A percentile compares a stretch with the other conserved stretches of the same genome.
Conservation (phyloP, 2,888 invertebrate genomes). For the Epirrhoe tristata region DNA sequence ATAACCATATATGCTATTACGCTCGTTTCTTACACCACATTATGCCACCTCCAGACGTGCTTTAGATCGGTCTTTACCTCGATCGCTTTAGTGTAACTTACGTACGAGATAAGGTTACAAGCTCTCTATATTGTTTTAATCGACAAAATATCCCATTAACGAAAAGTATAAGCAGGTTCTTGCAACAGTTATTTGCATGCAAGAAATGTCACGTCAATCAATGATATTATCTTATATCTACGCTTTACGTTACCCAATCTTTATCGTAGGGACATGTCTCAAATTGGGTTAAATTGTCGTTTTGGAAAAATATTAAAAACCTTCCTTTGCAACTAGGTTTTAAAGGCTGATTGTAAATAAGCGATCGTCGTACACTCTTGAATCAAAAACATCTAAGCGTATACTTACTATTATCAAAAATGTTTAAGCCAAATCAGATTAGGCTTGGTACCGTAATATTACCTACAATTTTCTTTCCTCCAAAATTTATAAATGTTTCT, state of each 20-base stretch:
- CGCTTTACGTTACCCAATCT: slow-evolving; percentile 15
- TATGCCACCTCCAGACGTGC: slow-evolving; percentile 24
- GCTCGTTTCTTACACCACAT: slow-evolving; percentile 5
- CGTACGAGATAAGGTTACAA: neutral
- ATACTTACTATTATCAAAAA: no score
- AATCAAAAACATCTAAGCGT: no score
- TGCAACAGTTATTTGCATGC: slow-evolving; percentile 42
- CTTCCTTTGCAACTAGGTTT: no score
- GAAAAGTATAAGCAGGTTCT: neutral
- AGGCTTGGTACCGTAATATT: no score
- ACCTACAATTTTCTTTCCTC: no score
- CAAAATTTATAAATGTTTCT: no score
- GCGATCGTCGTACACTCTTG: no score
- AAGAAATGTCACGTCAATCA: slow-evolving; percentile 60
- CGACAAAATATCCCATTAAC: neutral
- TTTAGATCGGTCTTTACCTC: slow-evolving; percentile 24
- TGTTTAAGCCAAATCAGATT: no score
- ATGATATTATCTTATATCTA: slow-evolving; percentile 19
- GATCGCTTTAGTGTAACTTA: slow-evolving; percentile 25
- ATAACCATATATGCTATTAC: neutral
- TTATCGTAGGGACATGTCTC: neutral
- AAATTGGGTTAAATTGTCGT: no score
- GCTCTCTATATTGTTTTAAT: neutral
- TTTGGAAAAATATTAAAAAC: no score
- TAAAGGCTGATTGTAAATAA: no score